Base-by-base conservation (phyloP, 2,113 vertebrate species). In the Arizona elegans region DNA sequence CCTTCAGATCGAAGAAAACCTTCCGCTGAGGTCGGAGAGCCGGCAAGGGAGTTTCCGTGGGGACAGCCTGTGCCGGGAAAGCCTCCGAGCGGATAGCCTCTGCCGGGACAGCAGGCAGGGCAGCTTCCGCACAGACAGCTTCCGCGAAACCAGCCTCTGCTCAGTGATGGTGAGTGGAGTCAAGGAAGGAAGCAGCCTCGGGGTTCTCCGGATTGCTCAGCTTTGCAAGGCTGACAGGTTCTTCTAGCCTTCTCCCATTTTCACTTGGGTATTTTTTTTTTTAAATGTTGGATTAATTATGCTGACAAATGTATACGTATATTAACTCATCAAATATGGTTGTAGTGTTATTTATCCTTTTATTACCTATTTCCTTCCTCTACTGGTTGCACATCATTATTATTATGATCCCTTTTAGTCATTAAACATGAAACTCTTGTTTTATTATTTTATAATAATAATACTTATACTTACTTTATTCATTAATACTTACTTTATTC, bases 141-240 rank as follows among this genome's bases (percentile, higher is more conserved):
- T 97, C 85, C 97, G 97, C 88, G 98, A 98, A 94, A 98, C 97
- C 97, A 99, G 98, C 96, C 97, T 98, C 92, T 97, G 98, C 94
- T 99, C 98, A 3, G 96, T 98, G 58, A 97, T 98, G 98, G 99
- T 99, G 97, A 98, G 98, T 58, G 0, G 86, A 81, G 33, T 75
- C n/a, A 19, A 75, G n/a, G 2, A 8, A 75, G 70, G 70, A 75
- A 1, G n/a, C n/a, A 19, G n/a, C n/a, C n/a, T 38, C 5, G 12
- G n/a, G 70, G 0, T 29, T n/a, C 65, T 33, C 29, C 1, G 12
- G 4, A 29, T 6, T 0, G 5, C 65, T 75, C n/a, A 17, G 13
- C 70, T 1, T 33, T 33, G n/a, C 15, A 2, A 19, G n/a, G 70
- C n/a, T 17, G n/a, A 6, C n/a, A n/a, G 65, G 13, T n/a, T 75